Base-by-base conservation (phyloP, 2,113 vertebrate genomes). In the Crotalus viridis region DNA sequence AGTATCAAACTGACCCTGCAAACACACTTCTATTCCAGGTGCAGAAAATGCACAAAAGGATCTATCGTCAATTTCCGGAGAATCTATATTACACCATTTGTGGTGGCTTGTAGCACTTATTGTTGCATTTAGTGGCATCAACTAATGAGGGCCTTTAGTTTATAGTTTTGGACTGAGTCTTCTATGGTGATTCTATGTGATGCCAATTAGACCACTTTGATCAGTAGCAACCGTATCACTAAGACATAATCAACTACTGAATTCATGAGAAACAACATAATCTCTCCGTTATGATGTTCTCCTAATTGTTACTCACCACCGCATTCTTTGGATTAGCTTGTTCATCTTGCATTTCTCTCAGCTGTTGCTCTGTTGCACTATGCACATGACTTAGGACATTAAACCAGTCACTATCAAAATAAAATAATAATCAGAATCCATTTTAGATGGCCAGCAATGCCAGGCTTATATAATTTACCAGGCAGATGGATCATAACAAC, bases 261-360 rank as follows among this genome's bases (percentile, higher is more conserved):
- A 81, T 85, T 48, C 55, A 26, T 13, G 33, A 54, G 7, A 52
- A 13, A 88, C 57, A 15, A 88, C 54, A 10, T 9, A 19, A 57
- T 51, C 55, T n/a, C 28, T 48, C 57, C 5, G 21, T 10, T 69
- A 91, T 9, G 33, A 64, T 88, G 54, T 9, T 92, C 69, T 93
- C 90, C 94, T 93, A 89, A 95, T 90, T 96, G 92, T 92, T 95
- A 98, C 98, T 98, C 93, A 99, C 98, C 98, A 99, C 98, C 57
- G 98, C 98, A 74, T 99, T 99, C 97, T 99, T 99, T 26, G 99
- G 99, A 94, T 99, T 99, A 95, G 98, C 99, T 96, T 99, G 98
- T 94, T 99, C 99, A 87, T 99, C 98, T 43, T 98, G 98, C 98
- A 99, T 99, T 94, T 99, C 98, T 95, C 98, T 96, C 95, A 99